Evolutionary conservation across 64 coral and sea anemone genomes (phyloP), one percentile per base, ranked within the genome.

Genomic region (Actinia tenebrosa): DNA sequence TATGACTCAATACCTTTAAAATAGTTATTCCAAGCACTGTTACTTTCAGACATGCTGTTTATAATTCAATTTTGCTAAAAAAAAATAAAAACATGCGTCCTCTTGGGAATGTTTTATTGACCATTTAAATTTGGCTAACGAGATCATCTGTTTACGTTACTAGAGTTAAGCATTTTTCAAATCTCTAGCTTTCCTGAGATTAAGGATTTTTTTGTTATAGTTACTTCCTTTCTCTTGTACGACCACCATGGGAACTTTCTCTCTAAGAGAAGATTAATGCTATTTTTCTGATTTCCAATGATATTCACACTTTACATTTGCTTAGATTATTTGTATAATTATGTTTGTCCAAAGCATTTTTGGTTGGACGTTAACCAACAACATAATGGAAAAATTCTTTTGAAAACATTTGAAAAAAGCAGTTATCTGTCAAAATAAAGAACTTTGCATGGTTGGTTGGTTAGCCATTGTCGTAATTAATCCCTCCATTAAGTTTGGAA

Each of bases 91-190:
- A 11, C 10, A 16, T 14, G 22, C 42, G 26, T 11, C 69, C 69
- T 42, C 18, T 75, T 15, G 69, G 69, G 69, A 75, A 75, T 66
- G 11, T 30, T 14, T 14, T 14, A 30, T 75, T 26, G 69, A 75
- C 69, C 69, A 75, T 75, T 75, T 75, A 75, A 75, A 75, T 75
- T 75, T 75, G 69, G 69, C 69, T 15, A 42, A 75, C 69, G n/a
- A 25, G 25, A 75, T 75, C 26, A 75, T 75, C 2, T 75, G 69
- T 75, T 75, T 75, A 75, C 69, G 69, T 75, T 43, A 75, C 69
- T 42, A 75, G 5, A 27, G 23, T 27, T 30, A 75, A 7, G 69
- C 69, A 42, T 75, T 75, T 75, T 75, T 75, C 26, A 75, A 75
- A 75, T 75, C 69, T 75, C 11, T 72, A 42, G 25, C 10, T 75